These are phyloP conservation scores for Alces alces DNA, from an alignment of 2,113 vertebrate species.

Conservation along the genomic window DNA sequence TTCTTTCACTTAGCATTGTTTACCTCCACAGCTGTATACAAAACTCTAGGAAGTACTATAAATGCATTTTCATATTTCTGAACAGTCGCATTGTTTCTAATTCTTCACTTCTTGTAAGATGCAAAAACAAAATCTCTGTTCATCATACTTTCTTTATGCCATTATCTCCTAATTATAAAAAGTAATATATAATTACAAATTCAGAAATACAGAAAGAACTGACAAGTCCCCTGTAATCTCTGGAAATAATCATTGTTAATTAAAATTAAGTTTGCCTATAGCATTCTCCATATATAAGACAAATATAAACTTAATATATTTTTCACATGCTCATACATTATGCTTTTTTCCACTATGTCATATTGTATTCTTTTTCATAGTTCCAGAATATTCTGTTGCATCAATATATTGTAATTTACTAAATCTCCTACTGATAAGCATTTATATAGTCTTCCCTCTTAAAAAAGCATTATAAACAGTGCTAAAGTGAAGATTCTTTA, in stretches of 20 bases:
- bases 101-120: not conserved
- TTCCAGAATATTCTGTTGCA: not conserved
- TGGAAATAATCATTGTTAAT: not conserved
- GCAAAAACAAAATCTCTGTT: not conserved
- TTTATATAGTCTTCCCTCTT: not conserved
- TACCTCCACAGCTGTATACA: not conserved
- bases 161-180: not conserved
- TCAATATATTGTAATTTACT: conserved; percentile 1
- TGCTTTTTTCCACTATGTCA: not conserved
- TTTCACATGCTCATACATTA: not conserved
- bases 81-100: not conserved
- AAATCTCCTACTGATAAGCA: not conserved
- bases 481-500: not conserved
- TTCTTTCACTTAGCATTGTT: not conserved
- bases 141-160: not conserved
- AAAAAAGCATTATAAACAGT: not conserved
- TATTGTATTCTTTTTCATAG: not conserved
- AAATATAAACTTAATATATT: conserved; percentile 6
- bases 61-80: conserved; percentile 7
- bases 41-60: not conserved
- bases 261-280: not conserved
- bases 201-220: not conserved
- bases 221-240: not conserved
- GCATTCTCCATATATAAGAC: not conserved
- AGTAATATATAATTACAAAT: not conserved